Conservation (phyloP, 2,113 vertebrate genomes). For the Apteryx mantelli region DNA sequence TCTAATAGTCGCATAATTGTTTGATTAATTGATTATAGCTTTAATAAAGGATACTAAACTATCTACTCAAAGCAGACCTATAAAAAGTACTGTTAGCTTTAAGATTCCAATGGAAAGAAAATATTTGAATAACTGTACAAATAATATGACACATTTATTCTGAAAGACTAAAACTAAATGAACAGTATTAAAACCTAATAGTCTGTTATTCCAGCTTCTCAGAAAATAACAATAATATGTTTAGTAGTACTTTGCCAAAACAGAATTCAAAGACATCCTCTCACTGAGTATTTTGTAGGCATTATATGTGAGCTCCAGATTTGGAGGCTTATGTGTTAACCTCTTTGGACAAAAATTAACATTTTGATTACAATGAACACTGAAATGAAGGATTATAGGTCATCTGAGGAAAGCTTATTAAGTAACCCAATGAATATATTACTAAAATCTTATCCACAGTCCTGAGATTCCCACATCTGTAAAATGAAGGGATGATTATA, state of each 20-base stretch:
- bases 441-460: not conserved
- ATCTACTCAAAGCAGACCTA: not conserved
- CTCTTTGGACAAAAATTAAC: not conserved
- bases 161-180: not conserved
- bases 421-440: not conserved
- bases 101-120: not conserved
- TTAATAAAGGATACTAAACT: conserved; percentile 4
- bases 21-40: not conserved
- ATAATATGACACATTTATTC: not conserved
- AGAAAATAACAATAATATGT: not conserved
- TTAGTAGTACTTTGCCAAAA: not conserved
- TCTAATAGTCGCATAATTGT: not conserved
- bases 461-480: not conserved
- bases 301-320: not conserved
- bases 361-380: not conserved
- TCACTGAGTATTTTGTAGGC: not conserved
- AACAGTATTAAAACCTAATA: not conserved
- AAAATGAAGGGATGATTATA: not conserved
- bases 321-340: rapidly evolving
- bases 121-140: not conserved
- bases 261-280: not conserved
- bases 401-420: not conserved
- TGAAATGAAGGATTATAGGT: not conserved
- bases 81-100: not conserved
- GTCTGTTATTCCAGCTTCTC: not conserved